A percentile compares a stretch with the other conserved stretches of the same genome.
Conservation (phyloP, 2,888 invertebrate genomes). For the Pammene fasciana region DNA sequence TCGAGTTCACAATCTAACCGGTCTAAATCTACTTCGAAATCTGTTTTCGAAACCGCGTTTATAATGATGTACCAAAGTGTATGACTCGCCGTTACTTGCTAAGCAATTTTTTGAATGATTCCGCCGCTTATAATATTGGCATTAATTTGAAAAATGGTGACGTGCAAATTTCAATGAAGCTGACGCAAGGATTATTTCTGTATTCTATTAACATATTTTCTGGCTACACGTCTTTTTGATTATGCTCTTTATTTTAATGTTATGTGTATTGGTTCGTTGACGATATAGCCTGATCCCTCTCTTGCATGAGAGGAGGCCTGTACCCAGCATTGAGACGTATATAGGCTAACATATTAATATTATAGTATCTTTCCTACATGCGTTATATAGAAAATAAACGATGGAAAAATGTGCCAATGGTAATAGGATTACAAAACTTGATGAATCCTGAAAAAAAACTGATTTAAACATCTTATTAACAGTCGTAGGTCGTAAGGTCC, state of each 20-base stretch:
- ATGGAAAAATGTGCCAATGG: too few relatives aligned
- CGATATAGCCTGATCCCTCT: too few relatives aligned
- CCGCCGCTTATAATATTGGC: conserved; percentile 12
- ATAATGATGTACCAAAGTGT: not conserved
- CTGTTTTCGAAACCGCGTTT: not conserved
- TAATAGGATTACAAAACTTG: too few relatives aligned
- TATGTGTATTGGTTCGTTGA: not conserved
- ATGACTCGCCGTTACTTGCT: not conserved
- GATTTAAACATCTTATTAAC: too few relatives aligned
- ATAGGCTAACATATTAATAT: too few relatives aligned
- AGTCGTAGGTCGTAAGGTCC: too few relatives aligned
- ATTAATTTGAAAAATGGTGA: conserved; percentile 30
- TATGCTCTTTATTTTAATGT: conserved; percentile 14
- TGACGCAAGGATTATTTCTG: conserved; percentile 8
- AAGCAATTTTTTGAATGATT: not conserved
- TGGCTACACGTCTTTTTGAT: conserved; percentile 12
- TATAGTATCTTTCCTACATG: too few relatives aligned
- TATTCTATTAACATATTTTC: conserved; percentile 1
- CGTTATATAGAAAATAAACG: too few relatives aligned
- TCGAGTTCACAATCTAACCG: not conserved
- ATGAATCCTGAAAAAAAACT: too few relatives aligned
- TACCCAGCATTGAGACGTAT: too few relatives aligned
- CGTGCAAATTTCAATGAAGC: conserved; percentile 24
- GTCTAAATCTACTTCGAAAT: not conserved
- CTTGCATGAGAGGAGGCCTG: too few relatives aligned